Evolutionary conservation across 2,888 invertebrate species (phyloP).

Genomic region (Oscheius myriophilus): DNA sequence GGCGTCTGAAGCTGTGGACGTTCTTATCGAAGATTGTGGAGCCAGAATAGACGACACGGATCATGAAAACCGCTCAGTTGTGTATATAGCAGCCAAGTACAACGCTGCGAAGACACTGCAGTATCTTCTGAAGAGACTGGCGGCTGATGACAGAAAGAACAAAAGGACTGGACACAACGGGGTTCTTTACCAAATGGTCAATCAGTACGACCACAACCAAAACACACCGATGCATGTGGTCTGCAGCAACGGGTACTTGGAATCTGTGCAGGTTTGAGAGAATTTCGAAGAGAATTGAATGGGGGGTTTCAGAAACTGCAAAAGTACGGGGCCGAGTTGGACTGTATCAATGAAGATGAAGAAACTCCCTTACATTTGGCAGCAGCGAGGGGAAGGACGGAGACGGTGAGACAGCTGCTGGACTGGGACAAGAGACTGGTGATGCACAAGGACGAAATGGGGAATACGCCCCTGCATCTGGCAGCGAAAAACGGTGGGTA

Average conservation of each 20-base stretch:
- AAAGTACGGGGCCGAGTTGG: slow-evolving; percentile 71
- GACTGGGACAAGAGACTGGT: slow-evolving; percentile 50
- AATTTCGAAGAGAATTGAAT: not conserved
- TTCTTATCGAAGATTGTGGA: slow-evolving; percentile 34
- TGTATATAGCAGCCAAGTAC: slow-evolving; percentile 54
- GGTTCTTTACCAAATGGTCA: slow-evolving; percentile 65
- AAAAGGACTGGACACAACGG: not conserved
- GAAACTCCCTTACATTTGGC: slow-evolving; percentile 73
- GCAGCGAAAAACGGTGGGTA: slow-evolving; percentile 70
- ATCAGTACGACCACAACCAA: slow-evolving; percentile 72
- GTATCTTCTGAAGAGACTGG: slow-evolving; percentile 33
- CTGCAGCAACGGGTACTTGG: slow-evolving; percentile 68
- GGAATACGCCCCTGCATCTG: slow-evolving; percentile 73
- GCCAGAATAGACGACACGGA: slow-evolving; percentile 39
- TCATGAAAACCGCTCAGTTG: slow-evolving; percentile 41
- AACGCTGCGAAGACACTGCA: slow-evolving; percentile 37
- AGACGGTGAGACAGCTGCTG: slow-evolving; percentile 44
- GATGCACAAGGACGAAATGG: slow-evolving; percentile 52
- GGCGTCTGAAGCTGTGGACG: slow-evolving; percentile 35
- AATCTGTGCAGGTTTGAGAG: slow-evolving; percentile 31
- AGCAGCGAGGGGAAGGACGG: slow-evolving; percentile 70
- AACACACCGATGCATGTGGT: slow-evolving; percentile 74
- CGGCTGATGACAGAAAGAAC: not conserved
- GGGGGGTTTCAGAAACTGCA: slow-evolving; percentile 70
- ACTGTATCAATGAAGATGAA: slow-evolving; percentile 73